Base-by-base conservation (phyloP, 2,113 vertebrate genomes). In the Piprites chloris region DNA sequence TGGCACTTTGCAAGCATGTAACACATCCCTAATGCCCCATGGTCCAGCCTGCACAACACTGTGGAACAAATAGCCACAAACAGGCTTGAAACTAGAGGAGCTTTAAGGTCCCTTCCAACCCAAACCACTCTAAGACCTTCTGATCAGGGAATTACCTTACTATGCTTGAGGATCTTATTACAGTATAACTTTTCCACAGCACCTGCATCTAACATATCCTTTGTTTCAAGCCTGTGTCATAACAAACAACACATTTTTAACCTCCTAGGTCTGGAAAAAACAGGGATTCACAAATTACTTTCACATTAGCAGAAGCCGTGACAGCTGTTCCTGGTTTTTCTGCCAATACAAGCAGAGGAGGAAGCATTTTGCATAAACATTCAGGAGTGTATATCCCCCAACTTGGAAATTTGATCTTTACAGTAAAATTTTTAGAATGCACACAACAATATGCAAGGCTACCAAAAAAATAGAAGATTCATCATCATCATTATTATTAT, bases 311-410 rank as follows among this genome's bases (percentile, higher is more conserved):
- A 93, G 74, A 49, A 85, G 76, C 56, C 85, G 21, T 17, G 61
- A 91, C 90, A 95, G 85, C 77, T 96, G 77, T 61, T 89, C 77
- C 44, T 78, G 61, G 3, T 24, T 89, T 55, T 91, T 87, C 52
- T 52, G 39, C 56, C 87, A 89, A 67, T 11, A 55, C 76, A 94
- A 80, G 69, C 61, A 78, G n/a, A 87, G 50, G 16, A 81, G 65
- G 77, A 94, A 71, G 68, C 42, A 91, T 81, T 93, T 85, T 94
- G 69, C 14, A 52, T 11, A 59, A 2, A 42, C 6, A 59, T 27
- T 35, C 50, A 84, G 21, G 33, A 75, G 20, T 20, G 7, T 19
- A 30, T 4, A 17, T 17, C 35, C 16, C 46, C 53, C 30, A 59
- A 35, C 6, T 21, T 63, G 39, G 15, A 32, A 35, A 39, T 6